Evolutionary conservation across 1,140 invertebrate genomes (phyloP).

Genomic region (Saccostrea echinata): DNA sequence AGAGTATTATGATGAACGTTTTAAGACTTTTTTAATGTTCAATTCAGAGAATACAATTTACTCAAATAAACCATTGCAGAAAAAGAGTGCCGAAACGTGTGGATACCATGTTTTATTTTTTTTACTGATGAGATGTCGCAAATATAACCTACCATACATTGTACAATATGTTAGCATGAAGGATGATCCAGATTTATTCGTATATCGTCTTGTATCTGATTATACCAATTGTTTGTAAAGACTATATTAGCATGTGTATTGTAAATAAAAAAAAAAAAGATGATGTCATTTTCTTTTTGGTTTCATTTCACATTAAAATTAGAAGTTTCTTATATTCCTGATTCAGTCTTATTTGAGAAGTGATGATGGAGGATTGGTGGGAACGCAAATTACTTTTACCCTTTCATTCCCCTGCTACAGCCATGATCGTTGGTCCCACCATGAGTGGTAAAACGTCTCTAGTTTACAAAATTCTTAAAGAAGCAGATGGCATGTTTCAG

Average conservation of each 20-base stretch:
- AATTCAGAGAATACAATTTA: conserved; percentile 14
- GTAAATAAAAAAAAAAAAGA: conserved; percentile 1
- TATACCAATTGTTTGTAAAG: conserved; percentile 32
- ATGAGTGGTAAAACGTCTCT: conserved; percentile 45
- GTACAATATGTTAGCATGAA: background rate
- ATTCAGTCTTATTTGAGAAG: conserved; percentile 11
- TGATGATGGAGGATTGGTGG: conserved; percentile 12
- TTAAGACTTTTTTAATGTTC: conserved; percentile 35
- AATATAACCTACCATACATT: conserved; percentile 21
- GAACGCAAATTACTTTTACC: conserved; percentile 39
- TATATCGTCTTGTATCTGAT: conserved; percentile 23
- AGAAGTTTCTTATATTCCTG: background rate
- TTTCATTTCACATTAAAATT: conserved; percentile 15
- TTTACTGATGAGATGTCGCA: conserved; percentile 43
- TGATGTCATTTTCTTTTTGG: conserved; percentile 25
- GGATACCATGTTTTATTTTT: conserved; percentile 50
- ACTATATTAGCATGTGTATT: background rate
- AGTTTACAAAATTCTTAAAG: conserved; percentile 31
- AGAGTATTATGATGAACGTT: conserved; percentile 26
- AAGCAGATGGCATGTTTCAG: conserved; percentile 35
- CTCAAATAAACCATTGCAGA: conserved; percentile 25
- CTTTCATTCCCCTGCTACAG: conserved; percentile 37
- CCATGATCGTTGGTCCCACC: conserved; percentile 41
- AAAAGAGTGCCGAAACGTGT: conserved; percentile 12
- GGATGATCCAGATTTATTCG: conserved; percentile 6